Percentiles rank a stretch among this genome's conserved stretches.
Conservation (phyloP, 2,113 vertebrate genomes). For the Coryphaenoides rupestris region DNA sequence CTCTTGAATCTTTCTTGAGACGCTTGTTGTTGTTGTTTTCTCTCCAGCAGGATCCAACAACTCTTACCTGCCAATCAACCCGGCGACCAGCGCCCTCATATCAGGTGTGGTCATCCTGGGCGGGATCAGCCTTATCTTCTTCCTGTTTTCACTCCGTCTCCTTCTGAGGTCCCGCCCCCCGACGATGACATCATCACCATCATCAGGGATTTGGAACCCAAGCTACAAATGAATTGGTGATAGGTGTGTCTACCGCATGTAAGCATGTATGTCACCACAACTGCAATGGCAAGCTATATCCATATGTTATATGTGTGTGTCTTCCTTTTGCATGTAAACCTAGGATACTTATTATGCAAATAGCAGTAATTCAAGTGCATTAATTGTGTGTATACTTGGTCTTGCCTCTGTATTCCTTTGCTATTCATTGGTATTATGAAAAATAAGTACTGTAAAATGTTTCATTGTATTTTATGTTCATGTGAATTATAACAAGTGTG, state of each 20-base stretch:
- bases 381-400: no score
- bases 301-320: not conserved
- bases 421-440: no score
- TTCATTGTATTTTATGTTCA: no score
- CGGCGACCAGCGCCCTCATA: slow-evolving; percentile 83
- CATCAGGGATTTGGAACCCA: slow-evolving; percentile 79
- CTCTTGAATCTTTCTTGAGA: no score
- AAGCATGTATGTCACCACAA: slow-evolving; percentile 8
- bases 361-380: not conserved
- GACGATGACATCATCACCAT: slow-evolving; percentile 65
- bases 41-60: slow-evolving; percentile 58
- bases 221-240: slow-evolving; percentile 76
- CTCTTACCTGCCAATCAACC: slow-evolving; percentile 74
- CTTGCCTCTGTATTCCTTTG: no score
- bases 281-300: no score
- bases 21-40: slow-evolving; percentile 8
- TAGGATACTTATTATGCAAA: not conserved
- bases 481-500: no score
- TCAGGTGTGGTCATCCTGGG: slow-evolving; percentile 84
- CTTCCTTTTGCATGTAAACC: not conserved
- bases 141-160: slow-evolving; percentile 78
- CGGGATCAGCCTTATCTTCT: slow-evolving; percentile 77
- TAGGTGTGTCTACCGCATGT: not conserved
- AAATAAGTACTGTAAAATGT: no score
- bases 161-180: slow-evolving; percentile 72